Conservation (phyloP, 2,797 vertebrate genomes). For the Echeneis naucrates region DNA sequence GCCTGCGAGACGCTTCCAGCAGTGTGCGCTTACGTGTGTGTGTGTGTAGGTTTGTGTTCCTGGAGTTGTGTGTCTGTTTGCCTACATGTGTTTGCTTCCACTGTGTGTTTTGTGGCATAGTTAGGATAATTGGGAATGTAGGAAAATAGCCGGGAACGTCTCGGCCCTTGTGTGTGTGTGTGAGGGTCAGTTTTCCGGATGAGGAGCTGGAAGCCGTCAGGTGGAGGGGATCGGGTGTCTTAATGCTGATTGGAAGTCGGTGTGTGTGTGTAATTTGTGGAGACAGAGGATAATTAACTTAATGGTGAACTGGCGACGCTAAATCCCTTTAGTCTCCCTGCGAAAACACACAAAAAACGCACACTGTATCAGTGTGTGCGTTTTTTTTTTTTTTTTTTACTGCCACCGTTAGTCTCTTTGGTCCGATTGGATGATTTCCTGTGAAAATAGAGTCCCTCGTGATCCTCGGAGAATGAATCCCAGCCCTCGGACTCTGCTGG, state of each 20-base stretch:
- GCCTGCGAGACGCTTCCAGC: conserved; percentile 11
- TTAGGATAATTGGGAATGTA: conserved; percentile 61
- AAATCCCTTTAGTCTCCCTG: conserved; percentile 66
- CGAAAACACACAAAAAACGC: conserved; percentile 53
- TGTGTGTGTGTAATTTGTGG: conserved; percentile 32
- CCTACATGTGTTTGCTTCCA: background rate
- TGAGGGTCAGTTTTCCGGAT: conserved; percentile 41
- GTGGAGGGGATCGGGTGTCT: conserved; percentile 58
- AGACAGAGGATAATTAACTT: conserved; percentile 71
- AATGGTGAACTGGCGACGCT: conserved; percentile 69
- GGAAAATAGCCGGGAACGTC: conserved; percentile 55
- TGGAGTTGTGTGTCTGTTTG: background rate
- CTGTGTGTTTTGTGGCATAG: conserved; percentile 33
- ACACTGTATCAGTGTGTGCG: no score
- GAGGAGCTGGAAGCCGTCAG: conserved; percentile 65
- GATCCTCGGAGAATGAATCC: no score
- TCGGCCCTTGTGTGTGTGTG: conserved; percentile 31
- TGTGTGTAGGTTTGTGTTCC: background rate
- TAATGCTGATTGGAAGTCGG: conserved; percentile 54
- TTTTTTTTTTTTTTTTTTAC: no score
- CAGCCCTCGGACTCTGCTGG: no score
- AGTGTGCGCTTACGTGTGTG: background rate
- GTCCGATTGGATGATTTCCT: no score
- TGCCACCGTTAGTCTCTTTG: no score
- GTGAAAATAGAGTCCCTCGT: no score